phyloP scores from a whole-genome alignment of 2,888 invertebrate genomes.

The Resseliella maxima region DNA sequence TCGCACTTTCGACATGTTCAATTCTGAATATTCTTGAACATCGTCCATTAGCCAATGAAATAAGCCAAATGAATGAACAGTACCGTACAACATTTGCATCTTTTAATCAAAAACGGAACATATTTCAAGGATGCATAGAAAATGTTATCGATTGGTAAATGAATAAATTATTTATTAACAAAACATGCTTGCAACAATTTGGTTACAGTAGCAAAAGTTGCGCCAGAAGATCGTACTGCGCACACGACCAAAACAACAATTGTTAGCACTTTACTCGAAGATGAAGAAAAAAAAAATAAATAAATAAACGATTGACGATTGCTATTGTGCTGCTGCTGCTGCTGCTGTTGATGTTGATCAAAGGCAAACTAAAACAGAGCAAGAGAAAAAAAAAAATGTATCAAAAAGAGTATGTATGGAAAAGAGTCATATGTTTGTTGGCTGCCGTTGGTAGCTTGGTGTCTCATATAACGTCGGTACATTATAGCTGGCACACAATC shows the following conservation, averaged over 20 bases:
- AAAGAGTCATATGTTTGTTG: constrained; percentile 13
- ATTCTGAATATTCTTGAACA: background rate
- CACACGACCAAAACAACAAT: constrained; percentile 48
- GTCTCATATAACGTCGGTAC: background rate
- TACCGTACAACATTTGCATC: background rate
- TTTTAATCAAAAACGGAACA: background rate
- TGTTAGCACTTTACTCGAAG: constrained; percentile 27
- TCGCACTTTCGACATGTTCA: background rate
- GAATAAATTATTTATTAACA: constrained; percentile 45
- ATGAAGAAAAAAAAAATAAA: background rate
- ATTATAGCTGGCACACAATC: background rate
- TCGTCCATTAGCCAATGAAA: constrained; percentile 8
- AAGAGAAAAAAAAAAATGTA: background rate
- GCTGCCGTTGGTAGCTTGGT: background rate
- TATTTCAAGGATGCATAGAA: background rate
- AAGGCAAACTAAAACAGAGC: background rate
- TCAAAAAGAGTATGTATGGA: background rate
- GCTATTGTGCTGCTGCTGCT: background rate
- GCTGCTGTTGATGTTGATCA: background rate
- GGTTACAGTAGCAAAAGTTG: constrained; percentile 39
- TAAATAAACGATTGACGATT: background rate
- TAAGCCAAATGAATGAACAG: background rate
- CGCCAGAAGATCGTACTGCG: constrained; percentile 38
- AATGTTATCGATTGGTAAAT: constrained; percentile 44
- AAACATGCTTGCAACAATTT: constrained; percentile 22